Conservation (phyloP, 2,113 vertebrate species). For the Odobenus rosmarus region DNA sequence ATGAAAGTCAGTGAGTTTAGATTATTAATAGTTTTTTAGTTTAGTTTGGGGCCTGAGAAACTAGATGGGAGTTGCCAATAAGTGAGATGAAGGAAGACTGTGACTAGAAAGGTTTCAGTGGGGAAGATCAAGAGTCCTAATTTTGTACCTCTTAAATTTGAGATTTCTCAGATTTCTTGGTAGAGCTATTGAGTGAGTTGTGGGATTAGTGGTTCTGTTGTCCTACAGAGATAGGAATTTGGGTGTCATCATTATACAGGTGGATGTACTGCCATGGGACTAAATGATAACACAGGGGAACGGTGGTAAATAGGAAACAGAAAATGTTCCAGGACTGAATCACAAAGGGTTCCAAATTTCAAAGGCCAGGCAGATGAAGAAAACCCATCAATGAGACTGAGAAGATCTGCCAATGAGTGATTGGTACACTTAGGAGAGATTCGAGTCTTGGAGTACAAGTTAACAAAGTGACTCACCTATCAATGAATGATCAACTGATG, state of each 20-base stretch:
- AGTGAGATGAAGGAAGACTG: neutral
- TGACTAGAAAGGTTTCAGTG: neutral
- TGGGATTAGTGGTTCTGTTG: neutral
- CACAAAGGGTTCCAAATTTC: constrained; percentile 24
- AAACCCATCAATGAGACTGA: neutral
- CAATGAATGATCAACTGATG: neutral
- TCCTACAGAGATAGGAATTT: neutral
- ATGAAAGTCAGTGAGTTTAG: neutral
- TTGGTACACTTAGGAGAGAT: neutral
- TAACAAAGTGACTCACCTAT: neutral
- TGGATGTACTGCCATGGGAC: neutral
- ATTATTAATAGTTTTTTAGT: neutral
- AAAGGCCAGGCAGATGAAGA: neutral
- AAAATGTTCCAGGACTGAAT: neutral
- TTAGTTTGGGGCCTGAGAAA: neutral
- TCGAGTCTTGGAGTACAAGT: neutral
- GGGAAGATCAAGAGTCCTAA: neutral
- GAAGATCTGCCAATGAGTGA: neutral
- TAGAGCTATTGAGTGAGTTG: neutral
- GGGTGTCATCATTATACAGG: neutral
- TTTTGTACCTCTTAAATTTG: neutral
- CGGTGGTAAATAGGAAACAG: neutral
- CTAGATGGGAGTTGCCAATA: neutral
- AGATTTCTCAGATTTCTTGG: neutral
- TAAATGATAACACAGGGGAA: neutral